phyloP scores from a whole-genome alignment of 2,113 vertebrate species.

The Platycercus adscitus region DNA sequence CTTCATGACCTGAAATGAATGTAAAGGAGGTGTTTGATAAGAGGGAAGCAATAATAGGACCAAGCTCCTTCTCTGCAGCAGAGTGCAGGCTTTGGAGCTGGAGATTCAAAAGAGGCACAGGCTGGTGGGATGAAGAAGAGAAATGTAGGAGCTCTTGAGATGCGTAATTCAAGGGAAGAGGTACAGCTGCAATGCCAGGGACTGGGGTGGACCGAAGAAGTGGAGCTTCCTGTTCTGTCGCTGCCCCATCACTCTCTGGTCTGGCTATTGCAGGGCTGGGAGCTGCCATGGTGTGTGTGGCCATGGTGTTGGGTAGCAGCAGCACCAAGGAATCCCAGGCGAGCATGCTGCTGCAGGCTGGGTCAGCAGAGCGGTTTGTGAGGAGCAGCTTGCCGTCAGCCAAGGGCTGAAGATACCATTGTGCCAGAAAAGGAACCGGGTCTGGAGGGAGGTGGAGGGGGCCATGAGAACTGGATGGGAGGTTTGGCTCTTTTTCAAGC shows the following conservation, averaged over 20 bases:
- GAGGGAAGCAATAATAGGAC: neutral
- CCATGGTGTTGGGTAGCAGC: neutral
- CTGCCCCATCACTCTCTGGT: neutral
- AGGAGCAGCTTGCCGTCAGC: neutral
- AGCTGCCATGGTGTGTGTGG: fast-evolving
- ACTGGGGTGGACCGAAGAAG: neutral
- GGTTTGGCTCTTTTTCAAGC: constrained; percentile 43
- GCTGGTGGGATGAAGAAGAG: neutral
- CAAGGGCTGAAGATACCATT: neutral
- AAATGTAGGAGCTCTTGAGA: neutral
- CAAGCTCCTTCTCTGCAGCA: neutral
- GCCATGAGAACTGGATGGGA: constrained; percentile 55
- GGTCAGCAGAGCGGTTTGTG: fast-evolving
- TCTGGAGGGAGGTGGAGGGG: neutral
- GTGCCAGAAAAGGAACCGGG: constrained; percentile 38
- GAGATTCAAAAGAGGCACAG: neutral
- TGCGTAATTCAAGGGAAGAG: neutral
- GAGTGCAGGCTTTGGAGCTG: neutral
- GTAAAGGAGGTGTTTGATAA: neutral
- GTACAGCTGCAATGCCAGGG: neutral
- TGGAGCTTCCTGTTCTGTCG: neutral
- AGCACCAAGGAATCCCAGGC: fast-evolving
- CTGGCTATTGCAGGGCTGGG: neutral
- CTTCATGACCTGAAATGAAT: neutral
- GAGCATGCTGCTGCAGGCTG: fast-evolving